Evolutionary conservation across 92 coral and sea anemone genomes (phyloP), one percentile per base, ranked within the genome.

Genomic region (Phymanthus crucifer): DNA sequence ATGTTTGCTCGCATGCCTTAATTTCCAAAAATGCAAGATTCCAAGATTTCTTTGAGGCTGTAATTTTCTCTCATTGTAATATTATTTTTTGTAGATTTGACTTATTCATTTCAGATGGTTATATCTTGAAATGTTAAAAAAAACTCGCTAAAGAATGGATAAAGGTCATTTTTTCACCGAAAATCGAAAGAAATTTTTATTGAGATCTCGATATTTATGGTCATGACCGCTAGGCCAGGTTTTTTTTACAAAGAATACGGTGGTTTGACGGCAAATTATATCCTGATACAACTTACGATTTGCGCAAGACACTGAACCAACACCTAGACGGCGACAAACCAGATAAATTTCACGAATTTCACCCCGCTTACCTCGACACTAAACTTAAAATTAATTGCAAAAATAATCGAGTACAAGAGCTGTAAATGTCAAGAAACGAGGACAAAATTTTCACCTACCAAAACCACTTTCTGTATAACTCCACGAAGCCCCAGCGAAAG

Each of bases 381-480:
- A 24, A 29, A 61, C 1, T 5, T 12, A 61, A 29, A 61, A 24
- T 27, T 18, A 14, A 17, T 61, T 11, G 27, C 68, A 24, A 24
- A 29, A 27, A n/a, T 29, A 24, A 27, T 61, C 68, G 68, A 4
- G 16, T 61, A 27, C 35, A 24, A 27, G 27, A 1, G 32, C 16
- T 18, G 12, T 61, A 34, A 61, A 10, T 27, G 17, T 2, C 27
- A 27, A 24, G n/a, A 29, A 24, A 10, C 3, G 14, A 61, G 3
- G 1, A 26, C 34, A 12, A 7, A 14, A 61, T 61, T 68, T 52
- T 54, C 11, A 74, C 94, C 81, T 77, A 90, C 94, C 94, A 52
- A 87, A 90, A 3, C 84, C 94, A 45, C 57, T 90, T 12, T 90
- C 94, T 11, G 86, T 65, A 21, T 90, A 90, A 61, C 91, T 84